Conservation (phyloP, 1,140 invertebrate genomes). For the Saccostrea echinata region DNA sequence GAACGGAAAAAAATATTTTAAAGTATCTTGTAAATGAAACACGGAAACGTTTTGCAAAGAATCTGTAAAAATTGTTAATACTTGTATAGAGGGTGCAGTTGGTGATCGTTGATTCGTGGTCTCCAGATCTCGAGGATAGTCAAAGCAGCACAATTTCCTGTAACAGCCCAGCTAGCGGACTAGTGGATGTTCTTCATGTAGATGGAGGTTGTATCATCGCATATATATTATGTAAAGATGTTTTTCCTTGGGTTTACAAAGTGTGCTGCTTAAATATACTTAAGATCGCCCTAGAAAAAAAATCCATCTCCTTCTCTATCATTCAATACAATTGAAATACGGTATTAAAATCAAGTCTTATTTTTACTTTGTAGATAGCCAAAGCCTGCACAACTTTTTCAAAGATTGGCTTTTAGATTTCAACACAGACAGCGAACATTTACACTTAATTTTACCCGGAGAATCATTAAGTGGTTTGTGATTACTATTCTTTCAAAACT, state of each 20-base stretch:
- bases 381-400: slow-evolving; percentile 74
- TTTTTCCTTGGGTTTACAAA: too few relatives aligned
- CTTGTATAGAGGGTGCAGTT: slow-evolving; percentile 66
- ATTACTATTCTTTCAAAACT: neutral
- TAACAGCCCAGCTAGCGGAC: slow-evolving; percentile 49
- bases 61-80: neutral
- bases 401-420: slow-evolving; percentile 73
- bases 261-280: too few relatives aligned
- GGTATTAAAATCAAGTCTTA: too few relatives aligned
- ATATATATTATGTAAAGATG: too few relatives aligned
- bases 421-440: slow-evolving; percentile 75
- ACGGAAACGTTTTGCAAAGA: neutral
- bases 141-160: slow-evolving; percentile 59
- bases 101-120: slow-evolving; percentile 35
- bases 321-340: too few relatives aligned
- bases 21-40: neutral
- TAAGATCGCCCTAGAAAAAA: too few relatives aligned
- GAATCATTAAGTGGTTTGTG: slow-evolving; percentile 6
- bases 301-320: neutral
- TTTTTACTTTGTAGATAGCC: slow-evolving; percentile 55
- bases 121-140: slow-evolving; percentile 40
- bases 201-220: slow-evolving; percentile 50
- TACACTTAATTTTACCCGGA: slow-evolving; percentile 70
- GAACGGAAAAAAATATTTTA: neutral
- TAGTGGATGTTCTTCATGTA: slow-evolving; percentile 62